Conservation (phyloP, 2,888 invertebrate genomes). For the Octonoba sinensis region DNA sequence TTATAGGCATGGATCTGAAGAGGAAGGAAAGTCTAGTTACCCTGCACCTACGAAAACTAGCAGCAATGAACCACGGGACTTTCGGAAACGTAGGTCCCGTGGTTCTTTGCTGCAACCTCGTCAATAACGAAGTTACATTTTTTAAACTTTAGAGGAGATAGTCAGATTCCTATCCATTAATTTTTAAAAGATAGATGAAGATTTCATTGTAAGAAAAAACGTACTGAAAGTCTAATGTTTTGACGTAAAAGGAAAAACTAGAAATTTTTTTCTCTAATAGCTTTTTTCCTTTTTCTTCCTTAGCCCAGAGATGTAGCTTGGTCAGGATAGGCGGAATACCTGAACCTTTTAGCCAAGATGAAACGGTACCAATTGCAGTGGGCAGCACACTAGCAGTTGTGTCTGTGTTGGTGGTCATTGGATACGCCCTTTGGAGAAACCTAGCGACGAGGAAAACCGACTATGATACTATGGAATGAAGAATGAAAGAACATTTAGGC, state of each 20-base stretch:
- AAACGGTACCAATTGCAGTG: slow-evolving; percentile 86
- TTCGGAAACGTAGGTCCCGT: no score
- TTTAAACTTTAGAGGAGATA: not conserved
- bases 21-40: no score
- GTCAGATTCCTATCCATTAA: not conserved
- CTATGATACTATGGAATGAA: slow-evolving; percentile 85
- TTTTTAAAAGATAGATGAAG: no score
- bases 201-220: no score
- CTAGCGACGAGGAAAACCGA: slow-evolving; percentile 91
- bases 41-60: no score
- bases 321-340: slow-evolving; percentile 69
- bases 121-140: no score
- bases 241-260: no score
- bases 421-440: slow-evolving; percentile 88
- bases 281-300: not conserved
- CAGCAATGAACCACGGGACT: no score
- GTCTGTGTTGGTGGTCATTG: slow-evolving; percentile 84
- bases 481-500: not conserved
- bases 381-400: slow-evolving; percentile 87
- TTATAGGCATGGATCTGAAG: no score
- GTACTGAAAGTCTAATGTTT: no score
- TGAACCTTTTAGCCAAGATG: slow-evolving; percentile 77
- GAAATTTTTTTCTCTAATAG: no score
- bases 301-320: slow-evolving; percentile 63
- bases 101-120: no score